These are phyloP conservation scores for Junonia oenone DNA, from an alignment of 2,888 invertebrate genomes.

Conservation along the genomic window DNA sequence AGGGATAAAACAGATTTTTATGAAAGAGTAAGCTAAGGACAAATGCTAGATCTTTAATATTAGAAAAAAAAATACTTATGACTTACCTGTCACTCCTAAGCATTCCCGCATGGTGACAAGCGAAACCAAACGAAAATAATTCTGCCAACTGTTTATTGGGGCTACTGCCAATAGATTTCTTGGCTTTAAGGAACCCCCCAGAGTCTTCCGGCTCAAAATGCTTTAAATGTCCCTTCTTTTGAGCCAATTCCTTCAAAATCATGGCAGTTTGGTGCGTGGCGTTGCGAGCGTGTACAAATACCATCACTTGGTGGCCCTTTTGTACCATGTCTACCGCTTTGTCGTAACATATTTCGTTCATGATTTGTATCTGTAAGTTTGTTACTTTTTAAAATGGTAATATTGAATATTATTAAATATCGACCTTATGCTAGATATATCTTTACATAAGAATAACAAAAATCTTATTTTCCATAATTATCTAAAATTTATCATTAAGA, in stretches of 20 bases:
- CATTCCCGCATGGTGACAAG: slow-evolving; percentile 98
- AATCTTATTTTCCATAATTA: too few relatives aligned
- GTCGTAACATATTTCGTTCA: slow-evolving; percentile 96
- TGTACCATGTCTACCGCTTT: slow-evolving; percentile 92
- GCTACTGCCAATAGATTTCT: slow-evolving; percentile 84
- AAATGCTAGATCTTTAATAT: too few relatives aligned
- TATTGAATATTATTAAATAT: too few relatives aligned
- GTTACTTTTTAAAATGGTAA: background rate
- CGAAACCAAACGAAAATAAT: slow-evolving; percentile 91
- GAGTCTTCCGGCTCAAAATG: slow-evolving; percentile 84
- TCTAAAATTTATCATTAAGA: too few relatives aligned
- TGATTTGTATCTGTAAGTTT: slow-evolving; percentile 82
- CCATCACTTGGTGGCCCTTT: slow-evolving; percentile 97
- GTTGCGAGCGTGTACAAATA: slow-evolving; percentile 98
- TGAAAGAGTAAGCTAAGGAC: too few relatives aligned
- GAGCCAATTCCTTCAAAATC: slow-evolving; percentile 89
- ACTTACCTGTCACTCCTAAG: slow-evolving; percentile 88
- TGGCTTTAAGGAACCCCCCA: slow-evolving; percentile 82
- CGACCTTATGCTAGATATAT: too few relatives aligned
- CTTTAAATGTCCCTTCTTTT: slow-evolving; percentile 84
- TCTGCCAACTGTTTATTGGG: slow-evolving; percentile 91
- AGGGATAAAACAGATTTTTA: too few relatives aligned
- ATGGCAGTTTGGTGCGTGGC: slow-evolving; percentile 95
- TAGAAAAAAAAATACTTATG: background rate
- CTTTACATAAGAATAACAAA: too few relatives aligned